A percentile compares a stretch with the other conserved stretches of the same genome.
These are phyloP conservation scores for Symphodus melops DNA, from an alignment of 2,113 vertebrate genomes.

Conservation along the genomic window DNA sequence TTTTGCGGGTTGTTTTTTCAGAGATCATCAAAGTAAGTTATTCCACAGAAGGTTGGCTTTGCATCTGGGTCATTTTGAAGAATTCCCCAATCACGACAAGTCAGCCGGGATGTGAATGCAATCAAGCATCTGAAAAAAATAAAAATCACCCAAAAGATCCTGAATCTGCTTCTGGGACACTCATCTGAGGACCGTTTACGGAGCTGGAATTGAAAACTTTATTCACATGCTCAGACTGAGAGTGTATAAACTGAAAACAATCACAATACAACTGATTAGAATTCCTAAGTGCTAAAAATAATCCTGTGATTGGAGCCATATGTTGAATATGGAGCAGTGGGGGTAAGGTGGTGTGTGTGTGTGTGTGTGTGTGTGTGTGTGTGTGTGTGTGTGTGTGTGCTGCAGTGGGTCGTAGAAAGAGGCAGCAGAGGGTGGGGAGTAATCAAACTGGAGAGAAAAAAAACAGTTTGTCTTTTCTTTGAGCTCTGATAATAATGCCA, in stretches of 20 bases:
- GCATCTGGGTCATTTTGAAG: slow-evolving; percentile 64
- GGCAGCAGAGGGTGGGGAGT: slow-evolving; percentile 66
- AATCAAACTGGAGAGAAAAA: slow-evolving; percentile 79
- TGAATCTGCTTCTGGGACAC: slow-evolving; percentile 10
- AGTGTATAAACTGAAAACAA: slow-evolving; percentile 57
- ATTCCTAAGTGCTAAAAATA: slow-evolving; percentile 84
- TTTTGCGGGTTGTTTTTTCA: slow-evolving; percentile 77
- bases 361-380: slow-evolving; percentile 26
- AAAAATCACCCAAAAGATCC: slow-evolving; percentile 41
- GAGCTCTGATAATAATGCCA: slow-evolving; percentile 84
- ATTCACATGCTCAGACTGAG: slow-evolving; percentile 26
- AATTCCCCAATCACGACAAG: slow-evolving; percentile 60
- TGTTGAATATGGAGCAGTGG: slow-evolving; percentile 73
- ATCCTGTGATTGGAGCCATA: slow-evolving; percentile 82
- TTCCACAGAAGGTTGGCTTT: slow-evolving; percentile 68
- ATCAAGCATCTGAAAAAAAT: slow-evolving; percentile 56
- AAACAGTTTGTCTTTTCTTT: slow-evolving; percentile 84
- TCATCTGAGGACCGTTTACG: slow-evolving; percentile 24
- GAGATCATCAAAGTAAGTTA: slow-evolving; percentile 79
- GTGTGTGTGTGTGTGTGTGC: slow-evolving; percentile 23
- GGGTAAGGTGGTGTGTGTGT: slow-evolving; percentile 27
- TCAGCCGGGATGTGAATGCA: slow-evolving; percentile 68
- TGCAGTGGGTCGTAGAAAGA: slow-evolving; percentile 59
- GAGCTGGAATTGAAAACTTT: slow-evolving; percentile 27
- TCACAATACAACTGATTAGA: slow-evolving; percentile 75